Base-by-base conservation (phyloP, 2,797 vertebrate species). In the Danio aesculapii region DNA sequence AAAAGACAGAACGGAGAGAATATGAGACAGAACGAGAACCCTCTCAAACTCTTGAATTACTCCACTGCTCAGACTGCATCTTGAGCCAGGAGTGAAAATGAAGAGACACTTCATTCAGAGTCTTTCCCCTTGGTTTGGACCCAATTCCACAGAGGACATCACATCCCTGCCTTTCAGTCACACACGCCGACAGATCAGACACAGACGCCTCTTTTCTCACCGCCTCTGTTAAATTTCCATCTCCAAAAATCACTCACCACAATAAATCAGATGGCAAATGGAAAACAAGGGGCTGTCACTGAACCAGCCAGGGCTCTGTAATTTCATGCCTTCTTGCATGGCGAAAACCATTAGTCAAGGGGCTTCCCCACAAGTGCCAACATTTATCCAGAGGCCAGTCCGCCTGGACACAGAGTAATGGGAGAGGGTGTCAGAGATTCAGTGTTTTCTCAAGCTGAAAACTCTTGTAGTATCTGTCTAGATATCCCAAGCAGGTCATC, bases 91-190 rank as follows among this genome's bases (percentile, higher is more conserved):
- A 81, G 64, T 16, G 43, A 74, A 49, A 53, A 85, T 16, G 69
- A 43, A 83, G 73, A 64, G 62, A 82, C 64, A 49, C 64, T 17
- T 77, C 66, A 83, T 74, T 78, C 64, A 41, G 19, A 44, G 69
- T 53, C 62, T 83, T 74, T 69, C 44, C 53, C 30, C 50, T 55
- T 71, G 66, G 49, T 75, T 83, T 68, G 11, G 21, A 83, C 72
- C 52, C 84, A 81, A 72, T 77, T 77, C 81, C 68, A 77, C 67
- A 19, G 61, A 80, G 39, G 67, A 79, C 73, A 73, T 79, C 19
- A 66, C 19, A 21, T 41, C 30, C 63, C 62, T 66, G 52, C 62
- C 61, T 74, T 74, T 81, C 63, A 58, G 53, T 74, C 78, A 81
- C 70, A 74, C 79, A 74, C 46, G 74, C 44, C 30, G 6, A 43